Percentiles rank a stretch among this genome's conserved stretches.
These are phyloP conservation scores for Calcarius lapponicus DNA, from an alignment of 2,797 vertebrate genomes.

Conservation along the genomic window DNA sequence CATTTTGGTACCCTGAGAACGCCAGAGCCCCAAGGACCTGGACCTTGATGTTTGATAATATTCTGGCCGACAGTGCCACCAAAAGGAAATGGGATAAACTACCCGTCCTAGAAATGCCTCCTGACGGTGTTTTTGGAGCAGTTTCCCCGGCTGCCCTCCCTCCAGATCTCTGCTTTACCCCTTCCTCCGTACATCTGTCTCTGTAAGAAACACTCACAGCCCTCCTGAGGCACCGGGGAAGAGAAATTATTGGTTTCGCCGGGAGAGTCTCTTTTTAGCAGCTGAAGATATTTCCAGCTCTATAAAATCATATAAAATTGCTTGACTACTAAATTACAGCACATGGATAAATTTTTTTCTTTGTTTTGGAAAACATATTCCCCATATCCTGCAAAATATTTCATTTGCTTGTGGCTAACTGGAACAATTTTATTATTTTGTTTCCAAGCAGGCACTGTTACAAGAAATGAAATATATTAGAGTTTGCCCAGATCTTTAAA, in stretches of 20 bases:
- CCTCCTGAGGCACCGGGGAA: rapidly evolving
- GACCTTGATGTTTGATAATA: background rate
- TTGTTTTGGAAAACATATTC: background rate
- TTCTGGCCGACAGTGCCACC: conserved; percentile 57
- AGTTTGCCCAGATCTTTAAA: background rate
- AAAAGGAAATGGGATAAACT: conserved; percentile 34
- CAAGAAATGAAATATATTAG: background rate
- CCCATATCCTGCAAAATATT: background rate
- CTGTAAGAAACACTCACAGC: background rate
- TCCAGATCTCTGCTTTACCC: background rate
- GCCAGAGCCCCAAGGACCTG: background rate
- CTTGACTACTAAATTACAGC: background rate
- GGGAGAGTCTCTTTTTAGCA: background rate
- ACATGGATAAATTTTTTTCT: background rate
- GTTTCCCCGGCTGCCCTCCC: background rate
- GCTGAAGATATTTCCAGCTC: background rate
- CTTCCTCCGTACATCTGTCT: rapidly evolving
- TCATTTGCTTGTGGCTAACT: background rate
- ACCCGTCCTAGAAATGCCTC: background rate
- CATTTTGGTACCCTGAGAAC: background rate
- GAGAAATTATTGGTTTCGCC: background rate
- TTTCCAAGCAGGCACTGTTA: background rate
- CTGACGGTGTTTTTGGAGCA: rapidly evolving
- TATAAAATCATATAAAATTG: background rate
- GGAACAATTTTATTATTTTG: background rate